Evolutionary conservation across 2,113 vertebrate genomes (phyloP).

Genomic region (Proterorhinus semilunaris): DNA sequence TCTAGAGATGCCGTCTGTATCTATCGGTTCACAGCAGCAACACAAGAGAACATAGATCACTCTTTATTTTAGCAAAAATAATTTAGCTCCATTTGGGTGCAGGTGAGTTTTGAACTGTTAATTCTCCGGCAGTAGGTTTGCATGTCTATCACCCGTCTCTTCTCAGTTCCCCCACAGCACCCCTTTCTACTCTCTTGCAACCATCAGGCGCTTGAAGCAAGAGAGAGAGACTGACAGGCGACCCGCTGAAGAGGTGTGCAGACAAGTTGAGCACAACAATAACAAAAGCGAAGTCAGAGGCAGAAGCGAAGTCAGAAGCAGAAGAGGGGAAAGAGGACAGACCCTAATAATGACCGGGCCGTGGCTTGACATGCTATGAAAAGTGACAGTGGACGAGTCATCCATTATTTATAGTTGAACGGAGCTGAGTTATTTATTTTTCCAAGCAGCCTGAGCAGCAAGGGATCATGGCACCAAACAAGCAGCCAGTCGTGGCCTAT

Average conservation of each 20-base stretch:
- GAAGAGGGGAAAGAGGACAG: constrained; percentile 63
- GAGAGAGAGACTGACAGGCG: constrained; percentile 64
- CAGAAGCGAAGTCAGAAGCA: constrained; percentile 62
- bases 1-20: too few relatives aligned
- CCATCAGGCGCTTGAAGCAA: constrained; percentile 46
- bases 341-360: constrained; percentile 77
- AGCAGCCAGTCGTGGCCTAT: constrained; percentile 74
- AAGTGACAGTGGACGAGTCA: constrained; percentile 82
- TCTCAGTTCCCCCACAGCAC: constrained; percentile 41
- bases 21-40: too few relatives aligned
- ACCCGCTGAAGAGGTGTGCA: constrained; percentile 63
- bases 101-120: constrained; percentile 31
- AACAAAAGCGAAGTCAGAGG: constrained; percentile 72
- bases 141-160: constrained; percentile 35
- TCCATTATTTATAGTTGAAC: constrained; percentile 80
- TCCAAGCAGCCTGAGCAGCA: constrained; percentile 72
- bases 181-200: constrained; percentile 58
- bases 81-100: constrained; percentile 28
- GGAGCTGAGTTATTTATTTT: constrained; percentile 74
- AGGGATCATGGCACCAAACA: constrained; percentile 78
- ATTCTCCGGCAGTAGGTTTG: constrained; percentile 15
- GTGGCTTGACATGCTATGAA: constrained; percentile 75
- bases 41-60: constrained; percentile 11
- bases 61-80: constrained; percentile 17
- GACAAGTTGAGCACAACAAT: constrained; percentile 71